Evolutionary conservation across 2,113 vertebrate species (phyloP).

Genomic region (Holacanthus passer): DNA sequence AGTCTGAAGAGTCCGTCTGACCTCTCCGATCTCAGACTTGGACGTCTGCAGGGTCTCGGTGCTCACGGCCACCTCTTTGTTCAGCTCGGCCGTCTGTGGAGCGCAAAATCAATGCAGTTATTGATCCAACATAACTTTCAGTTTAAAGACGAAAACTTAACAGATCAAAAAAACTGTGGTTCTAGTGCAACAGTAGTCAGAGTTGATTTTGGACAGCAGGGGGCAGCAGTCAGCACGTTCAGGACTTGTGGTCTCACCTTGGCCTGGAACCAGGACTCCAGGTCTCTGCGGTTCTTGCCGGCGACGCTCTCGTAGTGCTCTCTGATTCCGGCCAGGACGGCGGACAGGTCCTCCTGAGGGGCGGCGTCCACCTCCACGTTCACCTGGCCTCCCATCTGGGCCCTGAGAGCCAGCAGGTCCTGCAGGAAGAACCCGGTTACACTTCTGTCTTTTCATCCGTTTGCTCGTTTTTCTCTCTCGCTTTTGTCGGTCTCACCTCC

Average conservation of each 20-base stretch:
- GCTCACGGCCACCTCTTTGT: slow-evolving; percentile 81
- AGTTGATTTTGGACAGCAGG: background rate
- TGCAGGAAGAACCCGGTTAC: slow-evolving; percentile 16
- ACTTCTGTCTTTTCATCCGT: background rate
- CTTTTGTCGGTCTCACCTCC: slow-evolving; percentile 73
- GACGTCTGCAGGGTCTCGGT: slow-evolving; percentile 82
- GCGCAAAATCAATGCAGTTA: background rate
- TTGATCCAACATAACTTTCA: background rate
- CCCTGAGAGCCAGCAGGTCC: slow-evolving; percentile 52
- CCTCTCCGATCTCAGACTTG: slow-evolving; percentile 83
- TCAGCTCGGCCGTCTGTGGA: slow-evolving; percentile 83
- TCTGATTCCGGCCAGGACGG: slow-evolving; percentile 78
- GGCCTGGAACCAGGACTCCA: slow-evolving; percentile 78
- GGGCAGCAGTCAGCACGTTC: background rate
- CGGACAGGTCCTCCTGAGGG: slow-evolving; percentile 69
- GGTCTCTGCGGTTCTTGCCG: slow-evolving; percentile 83
- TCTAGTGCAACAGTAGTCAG: background rate
- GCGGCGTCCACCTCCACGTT: slow-evolving; percentile 80
- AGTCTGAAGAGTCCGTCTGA: slow-evolving; percentile 83
- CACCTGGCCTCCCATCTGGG: slow-evolving; percentile 70
- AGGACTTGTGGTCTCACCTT: slow-evolving; percentile 60
- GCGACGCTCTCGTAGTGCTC: slow-evolving; percentile 85
- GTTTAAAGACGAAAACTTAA: background rate
- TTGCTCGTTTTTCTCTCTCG: fast-evolving
- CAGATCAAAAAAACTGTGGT: background rate